Base-by-base conservation (phyloP, 2,113 vertebrate genomes). In the Callochromis pleurospilus region DNA sequence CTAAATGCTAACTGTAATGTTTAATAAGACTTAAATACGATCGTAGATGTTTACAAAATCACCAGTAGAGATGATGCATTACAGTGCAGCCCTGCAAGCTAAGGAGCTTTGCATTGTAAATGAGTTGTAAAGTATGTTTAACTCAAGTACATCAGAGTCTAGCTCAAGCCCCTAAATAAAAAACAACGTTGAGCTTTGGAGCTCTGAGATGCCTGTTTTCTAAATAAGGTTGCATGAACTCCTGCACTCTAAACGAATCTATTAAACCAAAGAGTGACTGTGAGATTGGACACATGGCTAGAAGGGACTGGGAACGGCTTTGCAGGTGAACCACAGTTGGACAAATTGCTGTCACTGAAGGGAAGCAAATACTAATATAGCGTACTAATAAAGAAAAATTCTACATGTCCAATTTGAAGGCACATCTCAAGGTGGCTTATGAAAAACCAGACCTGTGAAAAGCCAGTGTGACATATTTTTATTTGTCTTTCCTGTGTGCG, bases 131-230 rank as follows among this genome's bases (percentile, higher is more conserved):
- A 70, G 65, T 1, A 70, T 15, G 0, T 42, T 42, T 9, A 70
- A 26, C 1, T 70, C 5, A 70, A 42, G 0, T 15, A 42, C 1
- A 26, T 1, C n/a, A 42, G 38, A 70, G 7, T 42, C 12, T 0
- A 24, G 36, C 62, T 70, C 0, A 40, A 24, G 1, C 62, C n/a
- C n/a, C 3, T 58, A 70, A 42, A 70, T 14, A 42, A 15, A 24
- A 70, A 24, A 15, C 13, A 62, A 42, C 9, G n/a, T 70, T 70
- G 2, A 70, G 38, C 38, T 68, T 70, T 3, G 60, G 60, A 65
- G 60, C 19, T n/a, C 33, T 73, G 38, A 73, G 13, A 73, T 73
- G 21, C 68, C 21, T 0, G 40, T 2, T 45, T 26, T 3, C n/a
- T 26, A 45, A 26, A 45, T 1, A 70, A 73, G 38, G 38, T 26